Conservation (phyloP, 1,140 invertebrate species). For the Pentalonia nigronervosa region DNA sequence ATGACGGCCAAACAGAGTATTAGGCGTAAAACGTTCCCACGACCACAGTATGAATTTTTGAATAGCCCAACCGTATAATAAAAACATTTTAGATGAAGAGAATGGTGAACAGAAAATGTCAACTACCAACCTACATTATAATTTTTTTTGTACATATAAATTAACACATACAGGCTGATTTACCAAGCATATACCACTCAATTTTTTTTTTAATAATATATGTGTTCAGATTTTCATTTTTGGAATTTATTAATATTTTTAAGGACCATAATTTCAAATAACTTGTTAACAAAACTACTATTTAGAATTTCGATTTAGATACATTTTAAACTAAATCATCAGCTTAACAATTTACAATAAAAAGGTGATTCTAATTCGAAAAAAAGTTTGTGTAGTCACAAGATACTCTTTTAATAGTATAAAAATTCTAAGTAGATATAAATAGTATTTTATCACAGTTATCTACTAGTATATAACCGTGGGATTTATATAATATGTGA, state of each 20-base stretch:
- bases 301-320: not conserved
- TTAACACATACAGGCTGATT: not conserved
- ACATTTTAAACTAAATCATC: not conserved
- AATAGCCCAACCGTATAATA: not conserved
- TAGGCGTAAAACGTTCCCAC: constrained; percentile 42
- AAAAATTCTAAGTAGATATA: not conserved
- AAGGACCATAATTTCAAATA: no score
- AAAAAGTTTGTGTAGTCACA: not conserved
- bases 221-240: no score
- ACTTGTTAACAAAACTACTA: not conserved
- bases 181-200: not conserved
- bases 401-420: not conserved
- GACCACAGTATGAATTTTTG: constrained; percentile 17
- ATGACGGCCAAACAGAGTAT: constrained; percentile 9
- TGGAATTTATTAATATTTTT: no score
- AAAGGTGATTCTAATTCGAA: not conserved
- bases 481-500: not conserved
- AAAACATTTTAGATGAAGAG: not conserved
- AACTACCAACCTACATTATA: not conserved
- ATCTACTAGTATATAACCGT: no score
- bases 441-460: no score
- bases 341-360: not conserved
- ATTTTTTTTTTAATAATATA: not conserved
- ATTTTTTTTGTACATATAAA: not conserved
- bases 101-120: not conserved